A percentile compares a stretch with the other conserved stretches of the same genome.
Conservation (phyloP, 2,113 vertebrate species). For the Dromiciops gliroides region DNA sequence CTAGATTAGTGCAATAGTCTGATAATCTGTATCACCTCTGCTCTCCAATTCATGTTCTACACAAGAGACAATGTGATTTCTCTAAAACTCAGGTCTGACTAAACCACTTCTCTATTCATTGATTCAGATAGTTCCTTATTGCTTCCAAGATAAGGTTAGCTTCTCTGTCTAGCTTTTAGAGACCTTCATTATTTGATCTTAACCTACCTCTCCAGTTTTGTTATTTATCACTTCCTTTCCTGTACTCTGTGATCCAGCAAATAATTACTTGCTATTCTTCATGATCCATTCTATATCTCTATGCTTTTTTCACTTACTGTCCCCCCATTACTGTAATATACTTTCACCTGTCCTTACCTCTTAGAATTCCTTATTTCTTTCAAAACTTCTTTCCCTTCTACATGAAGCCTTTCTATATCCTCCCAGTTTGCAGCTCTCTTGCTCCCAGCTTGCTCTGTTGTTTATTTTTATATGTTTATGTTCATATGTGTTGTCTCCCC, state of each 20-base stretch:
- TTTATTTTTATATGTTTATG: neutral
- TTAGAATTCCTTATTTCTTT: neutral
- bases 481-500: neutral
- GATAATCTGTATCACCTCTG: neutral
- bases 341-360: neutral
- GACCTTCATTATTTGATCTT: neutral
- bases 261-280: neutral
- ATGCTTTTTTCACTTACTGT: neutral
- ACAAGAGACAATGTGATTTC: neutral
- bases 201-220: neutral
- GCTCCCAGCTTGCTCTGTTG: neutral
- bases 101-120: neutral
- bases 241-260: neutral
- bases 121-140: neutral
- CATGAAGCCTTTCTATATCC: too few species aligned
- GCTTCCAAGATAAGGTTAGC: neutral
- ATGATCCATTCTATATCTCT: neutral
- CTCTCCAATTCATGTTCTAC: neutral
- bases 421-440: neutral
- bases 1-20: neutral
- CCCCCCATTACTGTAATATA: neutral
- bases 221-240: neutral
- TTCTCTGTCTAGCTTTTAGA: neutral
- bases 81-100: neutral
- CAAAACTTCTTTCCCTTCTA: too few species aligned